These are phyloP conservation scores for Junonia oenone DNA, from an alignment of 2,888 invertebrate species.

Conservation along the genomic window DNA sequence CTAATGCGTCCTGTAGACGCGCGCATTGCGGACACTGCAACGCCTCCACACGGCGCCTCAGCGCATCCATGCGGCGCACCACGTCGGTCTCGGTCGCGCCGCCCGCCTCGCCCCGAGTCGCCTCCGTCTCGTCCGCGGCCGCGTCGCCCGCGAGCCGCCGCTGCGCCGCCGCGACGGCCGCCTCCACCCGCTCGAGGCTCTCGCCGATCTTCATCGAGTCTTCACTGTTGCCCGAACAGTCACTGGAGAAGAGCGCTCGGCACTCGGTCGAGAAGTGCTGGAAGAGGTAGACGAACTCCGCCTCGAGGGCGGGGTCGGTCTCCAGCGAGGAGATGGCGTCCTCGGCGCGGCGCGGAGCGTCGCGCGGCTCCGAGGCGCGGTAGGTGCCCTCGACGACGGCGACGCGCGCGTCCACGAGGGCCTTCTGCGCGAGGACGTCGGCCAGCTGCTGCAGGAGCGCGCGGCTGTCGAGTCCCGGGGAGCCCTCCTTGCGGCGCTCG, in stretches of 20 bases:
- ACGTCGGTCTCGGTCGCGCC: slow-evolving; percentile 33
- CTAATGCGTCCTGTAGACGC: slow-evolving; percentile 75
- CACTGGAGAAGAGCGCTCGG: slow-evolving; percentile 78
- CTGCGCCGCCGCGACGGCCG: slow-evolving; percentile 63
- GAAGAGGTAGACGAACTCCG: slow-evolving; percentile 84
- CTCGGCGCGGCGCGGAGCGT: slow-evolving; percentile 46
- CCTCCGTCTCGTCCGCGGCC: slow-evolving; percentile 28
- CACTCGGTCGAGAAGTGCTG: slow-evolving; percentile 82
- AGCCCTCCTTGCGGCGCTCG: slow-evolving; percentile 44
- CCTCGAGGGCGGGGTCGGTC: slow-evolving; percentile 80
- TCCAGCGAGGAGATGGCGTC: slow-evolving; percentile 70
- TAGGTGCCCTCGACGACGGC: slow-evolving; percentile 82
- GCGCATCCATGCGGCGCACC: slow-evolving; percentile 60
- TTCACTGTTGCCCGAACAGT: slow-evolving; percentile 78
- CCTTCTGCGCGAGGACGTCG: slow-evolving; percentile 86
- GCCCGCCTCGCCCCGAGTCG: slow-evolving; percentile 12
- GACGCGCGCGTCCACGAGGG: slow-evolving; percentile 87
- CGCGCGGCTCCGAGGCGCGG: slow-evolving; percentile 48
- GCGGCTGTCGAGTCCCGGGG: slow-evolving; percentile 44
- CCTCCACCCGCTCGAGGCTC: slow-evolving; percentile 73
- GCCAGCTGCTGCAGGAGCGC: slow-evolving; percentile 81
- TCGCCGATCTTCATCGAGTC: slow-evolving; percentile 78
- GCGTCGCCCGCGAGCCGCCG: slow-evolving; percentile 47
- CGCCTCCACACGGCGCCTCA: slow-evolving; percentile 70
- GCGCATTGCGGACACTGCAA: slow-evolving; percentile 75